Percentiles rank a stretch among this genome's conserved stretches.
These are phyloP conservation scores for Operophtera brumata DNA, from an alignment of 2,888 invertebrate genomes.

Conservation along the genomic window DNA sequence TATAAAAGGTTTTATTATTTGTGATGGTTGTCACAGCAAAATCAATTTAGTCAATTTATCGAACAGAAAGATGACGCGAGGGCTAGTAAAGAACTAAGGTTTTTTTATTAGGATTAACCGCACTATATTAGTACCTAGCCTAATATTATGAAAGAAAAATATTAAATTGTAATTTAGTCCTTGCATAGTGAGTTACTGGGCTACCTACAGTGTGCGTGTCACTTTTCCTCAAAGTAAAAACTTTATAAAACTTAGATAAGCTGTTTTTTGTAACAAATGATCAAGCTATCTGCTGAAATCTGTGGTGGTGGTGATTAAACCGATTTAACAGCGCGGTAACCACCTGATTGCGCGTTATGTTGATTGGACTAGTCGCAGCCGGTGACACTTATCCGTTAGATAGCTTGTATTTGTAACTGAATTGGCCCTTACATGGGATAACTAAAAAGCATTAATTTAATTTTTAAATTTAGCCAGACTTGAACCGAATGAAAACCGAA, in stretches of 20 bases:
- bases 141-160: too few relatives aligned
- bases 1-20: conserved; percentile 29
- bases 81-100: too few relatives aligned
- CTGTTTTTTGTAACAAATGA: not conserved
- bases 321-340: conserved; percentile 34
- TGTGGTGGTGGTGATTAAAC: conserved; percentile 27
- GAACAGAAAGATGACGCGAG: too few relatives aligned
- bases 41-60: not conserved
- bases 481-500: too few relatives aligned
- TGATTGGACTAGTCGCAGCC: conserved; percentile 20
- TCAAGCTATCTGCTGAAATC: not conserved
- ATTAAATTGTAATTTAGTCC: too few relatives aligned
- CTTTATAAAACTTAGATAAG: too few relatives aligned
- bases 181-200: too few relatives aligned
- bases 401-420: not conserved
- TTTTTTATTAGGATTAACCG: too few relatives aligned
- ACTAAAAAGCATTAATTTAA: not conserved
- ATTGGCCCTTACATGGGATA: not conserved
- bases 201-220: too few relatives aligned
- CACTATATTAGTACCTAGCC: too few relatives aligned
- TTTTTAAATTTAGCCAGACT: not conserved
- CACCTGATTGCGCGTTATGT: conserved; percentile 32
- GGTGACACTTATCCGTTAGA: not conserved
- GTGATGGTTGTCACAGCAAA: conserved; percentile 2
- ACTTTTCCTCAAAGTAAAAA: too few relatives aligned